A percentile compares a stretch with the other conserved stretches of the same genome.
Evolutionary conservation across 2,888 invertebrate species (phyloP).

Genomic region (Cerceris rybyensis): DNA sequence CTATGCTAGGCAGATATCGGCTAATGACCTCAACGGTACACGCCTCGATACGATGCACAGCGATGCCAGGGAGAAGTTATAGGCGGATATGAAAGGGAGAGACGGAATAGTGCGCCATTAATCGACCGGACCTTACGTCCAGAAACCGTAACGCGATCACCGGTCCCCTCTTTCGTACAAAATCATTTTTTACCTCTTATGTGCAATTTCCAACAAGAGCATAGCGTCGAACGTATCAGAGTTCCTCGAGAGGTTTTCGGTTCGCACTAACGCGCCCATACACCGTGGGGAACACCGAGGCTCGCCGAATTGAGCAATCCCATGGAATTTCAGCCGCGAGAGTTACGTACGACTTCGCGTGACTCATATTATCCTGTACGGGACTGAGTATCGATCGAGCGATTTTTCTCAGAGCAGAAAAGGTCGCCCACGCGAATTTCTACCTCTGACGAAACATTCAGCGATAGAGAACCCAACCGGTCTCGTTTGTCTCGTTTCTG

Average conservation of each 20-base stretch:
- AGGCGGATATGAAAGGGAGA: no score
- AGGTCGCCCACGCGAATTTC: conserved; percentile 23
- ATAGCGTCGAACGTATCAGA: no score
- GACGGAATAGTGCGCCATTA: no score
- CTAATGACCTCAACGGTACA: no score
- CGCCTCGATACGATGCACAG: no score
- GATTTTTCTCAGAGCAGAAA: conserved; percentile 48
- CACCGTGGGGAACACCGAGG: not conserved
- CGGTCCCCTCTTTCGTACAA: no score
- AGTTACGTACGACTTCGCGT: conserved; percentile 46
- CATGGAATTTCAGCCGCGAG: conserved; percentile 53
- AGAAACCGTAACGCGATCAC: no score
- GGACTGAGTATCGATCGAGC: conserved; percentile 45
- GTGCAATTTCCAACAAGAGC: no score
- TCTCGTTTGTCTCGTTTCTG: not conserved
- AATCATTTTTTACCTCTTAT: no score
- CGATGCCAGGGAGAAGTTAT: no score
- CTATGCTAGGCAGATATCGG: no score
- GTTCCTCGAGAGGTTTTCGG: not conserved
- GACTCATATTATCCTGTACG: conserved; percentile 54
- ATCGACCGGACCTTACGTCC: no score
- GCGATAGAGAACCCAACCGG: not conserved
- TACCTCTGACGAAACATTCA: not conserved
- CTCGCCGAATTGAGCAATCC: conserved; percentile 61
- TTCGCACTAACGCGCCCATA: not conserved